Conservation (phyloP, 2,888 invertebrate genomes). For the Cybosia mesomella region DNA sequence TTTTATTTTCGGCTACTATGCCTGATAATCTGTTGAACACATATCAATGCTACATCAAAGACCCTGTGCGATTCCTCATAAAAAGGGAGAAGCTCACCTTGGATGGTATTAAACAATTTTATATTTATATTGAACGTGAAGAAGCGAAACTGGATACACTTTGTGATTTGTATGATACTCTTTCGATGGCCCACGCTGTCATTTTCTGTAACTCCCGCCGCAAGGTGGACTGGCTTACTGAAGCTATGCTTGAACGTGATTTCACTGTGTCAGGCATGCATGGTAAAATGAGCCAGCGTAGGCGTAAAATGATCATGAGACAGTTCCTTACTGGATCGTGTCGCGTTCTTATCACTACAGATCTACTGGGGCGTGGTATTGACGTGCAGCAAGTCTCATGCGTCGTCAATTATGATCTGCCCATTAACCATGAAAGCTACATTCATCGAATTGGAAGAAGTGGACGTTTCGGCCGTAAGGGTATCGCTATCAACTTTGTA, state of each 20-base stretch:
- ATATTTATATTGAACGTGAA: conserved; percentile 96
- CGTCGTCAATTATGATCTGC: conserved; percentile 99
- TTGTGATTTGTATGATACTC: conserved; percentile 99
- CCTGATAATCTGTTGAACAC: conserved; percentile 99
- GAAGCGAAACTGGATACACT: conserved; percentile 98
- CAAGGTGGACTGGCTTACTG: conserved; percentile 99
- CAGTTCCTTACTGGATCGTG: conserved; percentile 99
- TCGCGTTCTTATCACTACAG: conserved; percentile 99
- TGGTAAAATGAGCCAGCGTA: conserved; percentile 99
- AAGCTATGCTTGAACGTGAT: conserved; percentile 97
- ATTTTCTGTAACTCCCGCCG: conserved; percentile 99
- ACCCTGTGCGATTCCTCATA: conserved; percentile 98
- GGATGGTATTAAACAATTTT: conserved; percentile 99
- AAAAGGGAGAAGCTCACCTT: conserved; percentile 95
- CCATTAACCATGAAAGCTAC: conserved; percentile 99
- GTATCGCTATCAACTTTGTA: conserved; percentile 99
- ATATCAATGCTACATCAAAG: conserved; percentile 98
- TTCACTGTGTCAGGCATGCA: conserved; percentile 99
- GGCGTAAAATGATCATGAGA: conserved; percentile 99
- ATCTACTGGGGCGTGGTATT: conserved; percentile 99
- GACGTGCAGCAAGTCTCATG: conserved; percentile 99
- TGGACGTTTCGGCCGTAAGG: conserved; percentile 99
- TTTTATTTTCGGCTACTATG: conserved; percentile 99
- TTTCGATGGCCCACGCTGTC: conserved; percentile 99
- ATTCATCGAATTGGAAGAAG: conserved; percentile 99